A percentile compares a stretch with the other conserved stretches of the same genome.
Conservation (phyloP, 2,888 invertebrate species). For the Zaprionus lineosus region DNA sequence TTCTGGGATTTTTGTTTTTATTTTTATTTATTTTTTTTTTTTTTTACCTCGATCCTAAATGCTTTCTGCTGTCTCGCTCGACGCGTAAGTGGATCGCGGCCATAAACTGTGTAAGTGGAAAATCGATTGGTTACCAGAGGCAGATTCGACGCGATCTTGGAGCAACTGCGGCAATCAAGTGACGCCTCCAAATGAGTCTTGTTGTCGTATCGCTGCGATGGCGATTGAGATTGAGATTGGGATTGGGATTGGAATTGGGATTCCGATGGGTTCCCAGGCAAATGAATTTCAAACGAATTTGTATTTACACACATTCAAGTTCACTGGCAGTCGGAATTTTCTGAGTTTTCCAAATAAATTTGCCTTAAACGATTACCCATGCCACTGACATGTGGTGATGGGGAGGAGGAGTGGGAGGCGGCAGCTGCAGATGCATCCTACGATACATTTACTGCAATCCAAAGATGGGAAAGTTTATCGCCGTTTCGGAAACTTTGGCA, state of each 20-base stretch:
- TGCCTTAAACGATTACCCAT: slow-evolving; percentile 27
- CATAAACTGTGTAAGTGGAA: slow-evolving; percentile 45
- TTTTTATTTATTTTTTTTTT: background rate
- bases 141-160: slow-evolving; percentile 6
- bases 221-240: slow-evolving; percentile 1
- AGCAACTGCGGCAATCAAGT: slow-evolving; percentile 19
- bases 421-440: slow-evolving; percentile 3
- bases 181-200: slow-evolving; percentile 34
- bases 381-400: background rate
- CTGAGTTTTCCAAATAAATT: slow-evolving; percentile 18
- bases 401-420: background rate
- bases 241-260: slow-evolving; percentile 11
- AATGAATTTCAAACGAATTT: slow-evolving; percentile 55
- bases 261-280: slow-evolving; percentile 9
- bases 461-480: no score
- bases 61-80: slow-evolving; percentile 36
- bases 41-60: slow-evolving; percentile 21
- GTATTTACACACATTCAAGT: slow-evolving; percentile 46
- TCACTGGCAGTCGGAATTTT: slow-evolving; percentile 33
- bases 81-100: slow-evolving; percentile 3
- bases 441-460: no score
- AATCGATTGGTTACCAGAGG: slow-evolving; percentile 18
- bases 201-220: slow-evolving; percentile 4
- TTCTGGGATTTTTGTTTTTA: slow-evolving; percentile 1
- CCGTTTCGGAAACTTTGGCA: no score